Evolutionary conservation across 2,888 invertebrate genomes (phyloP).

Genomic region (Abrostola tripartita): DNA sequence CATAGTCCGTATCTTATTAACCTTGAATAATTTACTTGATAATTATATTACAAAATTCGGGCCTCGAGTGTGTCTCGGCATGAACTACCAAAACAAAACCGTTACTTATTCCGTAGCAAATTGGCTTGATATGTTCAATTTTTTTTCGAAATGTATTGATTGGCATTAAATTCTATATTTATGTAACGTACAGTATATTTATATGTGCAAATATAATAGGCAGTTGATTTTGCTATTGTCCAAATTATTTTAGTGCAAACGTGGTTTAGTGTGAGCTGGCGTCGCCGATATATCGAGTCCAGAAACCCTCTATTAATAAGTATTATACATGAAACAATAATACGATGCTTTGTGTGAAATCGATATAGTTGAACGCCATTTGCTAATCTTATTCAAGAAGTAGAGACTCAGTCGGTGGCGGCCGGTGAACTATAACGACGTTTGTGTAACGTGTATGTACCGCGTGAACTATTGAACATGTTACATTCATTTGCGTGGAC

Average conservation of each 20-base stretch:
- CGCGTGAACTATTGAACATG: constrained; percentile 7
- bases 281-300: constrained; percentile 23
- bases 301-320: not conserved
- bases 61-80: constrained; percentile 24
- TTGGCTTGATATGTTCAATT: constrained; percentile 51
- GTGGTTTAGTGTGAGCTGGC: constrained; percentile 46
- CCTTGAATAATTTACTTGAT: not conserved
- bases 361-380: not conserved
- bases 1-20: not conserved
- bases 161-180: constrained; percentile 49
- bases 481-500: constrained; percentile 22
- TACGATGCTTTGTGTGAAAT: not conserved
- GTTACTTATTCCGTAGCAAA: constrained; percentile 40
- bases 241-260: constrained; percentile 38
- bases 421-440: constrained; percentile 23
- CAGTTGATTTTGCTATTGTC: constrained; percentile 40
- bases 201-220: constrained; percentile 46
- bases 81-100: constrained; percentile 11
- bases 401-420: constrained; percentile 22
- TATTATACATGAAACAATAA: not conserved
- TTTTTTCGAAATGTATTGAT: constrained; percentile 44
- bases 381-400: too few relatives aligned
- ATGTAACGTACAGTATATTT: constrained; percentile 44
- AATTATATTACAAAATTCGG: not conserved
- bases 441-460: constrained; percentile 13